phyloP scores from a whole-genome alignment of 2,888 invertebrate genomes.

The Tholera decimalis region DNA sequence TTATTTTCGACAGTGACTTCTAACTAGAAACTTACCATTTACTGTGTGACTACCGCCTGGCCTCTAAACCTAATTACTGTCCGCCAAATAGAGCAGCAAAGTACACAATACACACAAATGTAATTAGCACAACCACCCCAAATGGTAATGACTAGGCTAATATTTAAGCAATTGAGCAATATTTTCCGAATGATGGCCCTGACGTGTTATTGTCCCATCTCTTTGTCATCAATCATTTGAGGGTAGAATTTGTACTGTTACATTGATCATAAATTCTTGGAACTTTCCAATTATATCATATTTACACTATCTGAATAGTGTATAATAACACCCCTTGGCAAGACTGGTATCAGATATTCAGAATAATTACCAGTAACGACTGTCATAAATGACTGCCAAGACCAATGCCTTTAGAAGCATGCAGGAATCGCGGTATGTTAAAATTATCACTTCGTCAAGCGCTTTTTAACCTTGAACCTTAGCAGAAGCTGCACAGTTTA shows the following conservation, averaged over 20 bases:
- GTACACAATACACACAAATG: conserved; percentile 26
- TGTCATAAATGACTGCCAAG: too few relatives aligned
- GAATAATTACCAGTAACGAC: too few relatives aligned
- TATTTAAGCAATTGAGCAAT: conserved; percentile 48
- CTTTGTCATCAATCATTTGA: conserved; percentile 48
- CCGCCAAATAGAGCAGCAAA: conserved; percentile 5
- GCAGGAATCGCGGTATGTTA: too few relatives aligned
- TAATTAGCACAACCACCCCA: conserved; percentile 46
- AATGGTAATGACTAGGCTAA: conserved; percentile 49
- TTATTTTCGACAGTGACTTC: not conserved
- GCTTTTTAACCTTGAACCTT: too few relatives aligned
- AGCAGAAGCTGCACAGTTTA: too few relatives aligned
- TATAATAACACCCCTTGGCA: too few relatives aligned
- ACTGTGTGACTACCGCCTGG: not conserved
- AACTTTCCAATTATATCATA: too few relatives aligned
- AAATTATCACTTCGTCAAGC: too few relatives aligned
- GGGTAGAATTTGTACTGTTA: conserved; percentile 23
- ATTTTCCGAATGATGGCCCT: conserved; percentile 8
- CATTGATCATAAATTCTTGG: conserved; percentile 23
- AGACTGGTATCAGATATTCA: too few relatives aligned
- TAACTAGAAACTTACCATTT: not conserved
- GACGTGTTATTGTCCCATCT: conserved; percentile 8
- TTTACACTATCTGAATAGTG: too few relatives aligned
- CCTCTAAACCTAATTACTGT: conserved; percentile 14
- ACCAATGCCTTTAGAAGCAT: too few relatives aligned